phyloP scores from a whole-genome alignment of 2,888 invertebrate genomes.

The Subacronicta megacephala region DNA sequence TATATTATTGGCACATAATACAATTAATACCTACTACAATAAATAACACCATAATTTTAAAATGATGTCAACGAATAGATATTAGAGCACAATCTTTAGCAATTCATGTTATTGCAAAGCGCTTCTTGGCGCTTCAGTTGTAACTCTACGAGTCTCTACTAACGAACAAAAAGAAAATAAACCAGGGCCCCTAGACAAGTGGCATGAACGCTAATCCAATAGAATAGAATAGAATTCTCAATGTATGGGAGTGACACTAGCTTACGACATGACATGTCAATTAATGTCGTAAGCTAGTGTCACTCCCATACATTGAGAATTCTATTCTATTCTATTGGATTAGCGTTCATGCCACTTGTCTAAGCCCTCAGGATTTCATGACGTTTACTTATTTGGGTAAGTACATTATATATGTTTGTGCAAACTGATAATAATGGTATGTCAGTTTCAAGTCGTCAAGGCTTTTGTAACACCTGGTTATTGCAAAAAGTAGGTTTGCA shows the following conservation, averaged over 20 bases:
- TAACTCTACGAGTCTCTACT: constrained; percentile 10
- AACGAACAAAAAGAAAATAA: not conserved
- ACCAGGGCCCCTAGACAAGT: no score
- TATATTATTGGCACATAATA: not conserved
- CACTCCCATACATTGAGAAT: no score
- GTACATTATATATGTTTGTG: constrained; percentile 7
- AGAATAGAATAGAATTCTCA: no score
- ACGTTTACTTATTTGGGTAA: constrained; percentile 12
- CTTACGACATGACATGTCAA: no score
- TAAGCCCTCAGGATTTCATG: no score
- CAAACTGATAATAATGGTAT: constrained; percentile 28
- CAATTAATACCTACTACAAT: constrained; percentile 3
- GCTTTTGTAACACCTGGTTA: constrained; percentile 23
- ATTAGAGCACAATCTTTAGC: constrained; percentile 22
- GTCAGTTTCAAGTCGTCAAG: constrained; percentile 20
- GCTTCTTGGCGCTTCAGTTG: constrained; percentile 5
- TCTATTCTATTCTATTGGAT: no score
- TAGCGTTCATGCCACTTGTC: no score
- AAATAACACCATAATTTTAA: constrained; percentile 17
- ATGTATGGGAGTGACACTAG: no score
- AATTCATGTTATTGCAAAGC: constrained; percentile 15
- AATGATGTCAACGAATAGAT: constrained; percentile 31
- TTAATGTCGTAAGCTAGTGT: no score
- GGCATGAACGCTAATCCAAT: no score
- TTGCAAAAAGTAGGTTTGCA: constrained; percentile 29